These are phyloP conservation scores for Rattus rattus DNA, from an alignment of 2,113 vertebrate genomes.

Conservation along the genomic window DNA sequence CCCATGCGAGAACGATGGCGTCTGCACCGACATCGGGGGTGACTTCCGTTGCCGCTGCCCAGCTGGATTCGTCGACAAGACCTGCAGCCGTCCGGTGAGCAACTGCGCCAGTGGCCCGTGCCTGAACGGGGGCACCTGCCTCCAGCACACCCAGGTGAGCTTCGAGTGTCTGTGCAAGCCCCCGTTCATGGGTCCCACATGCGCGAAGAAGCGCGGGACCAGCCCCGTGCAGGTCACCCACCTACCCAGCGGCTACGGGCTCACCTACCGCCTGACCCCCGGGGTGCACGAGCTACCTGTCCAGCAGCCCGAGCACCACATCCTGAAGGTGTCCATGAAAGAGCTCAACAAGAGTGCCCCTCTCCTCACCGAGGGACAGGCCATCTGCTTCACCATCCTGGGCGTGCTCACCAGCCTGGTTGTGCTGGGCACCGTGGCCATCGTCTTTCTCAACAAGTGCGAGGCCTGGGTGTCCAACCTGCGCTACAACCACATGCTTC, in stretches of 20 bases:
- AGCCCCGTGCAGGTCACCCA: constrained; percentile 77
- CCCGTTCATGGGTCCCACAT: constrained; percentile 89
- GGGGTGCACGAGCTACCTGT: constrained; percentile 90
- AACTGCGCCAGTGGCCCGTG: constrained; percentile 89
- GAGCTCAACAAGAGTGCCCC: constrained; percentile 90
- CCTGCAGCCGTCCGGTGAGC: constrained; percentile 87
- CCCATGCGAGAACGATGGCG: constrained; percentile 93
- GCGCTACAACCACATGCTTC: constrained; percentile 91
- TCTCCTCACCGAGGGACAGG: constrained; percentile 93
- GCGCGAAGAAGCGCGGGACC: constrained; percentile 83
- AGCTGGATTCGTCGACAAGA: constrained; percentile 88
- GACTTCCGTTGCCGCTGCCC: constrained; percentile 92
- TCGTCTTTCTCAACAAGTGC: constrained; percentile 95
- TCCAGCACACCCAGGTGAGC: constrained; percentile 85
- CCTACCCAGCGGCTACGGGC: constrained; percentile 75
- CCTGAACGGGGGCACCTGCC: constrained; percentile 91
- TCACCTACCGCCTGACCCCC: constrained; percentile 86
- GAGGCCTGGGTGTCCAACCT: constrained; percentile 94
- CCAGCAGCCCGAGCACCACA: constrained; percentile 87
- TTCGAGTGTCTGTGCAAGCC: constrained; percentile 90
- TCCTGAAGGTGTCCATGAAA: constrained; percentile 95
- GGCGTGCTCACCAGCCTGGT: constrained; percentile 95
- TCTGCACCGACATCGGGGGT: constrained; percentile 89
- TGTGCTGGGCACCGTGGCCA: constrained; percentile 92
- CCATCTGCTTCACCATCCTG: constrained; percentile 95